Percentiles rank a stretch among this genome's conserved stretches.
These are phyloP conservation scores for Bryconaethiops microstoma DNA, from an alignment of 2,797 vertebrate species.

Conservation along the genomic window DNA sequence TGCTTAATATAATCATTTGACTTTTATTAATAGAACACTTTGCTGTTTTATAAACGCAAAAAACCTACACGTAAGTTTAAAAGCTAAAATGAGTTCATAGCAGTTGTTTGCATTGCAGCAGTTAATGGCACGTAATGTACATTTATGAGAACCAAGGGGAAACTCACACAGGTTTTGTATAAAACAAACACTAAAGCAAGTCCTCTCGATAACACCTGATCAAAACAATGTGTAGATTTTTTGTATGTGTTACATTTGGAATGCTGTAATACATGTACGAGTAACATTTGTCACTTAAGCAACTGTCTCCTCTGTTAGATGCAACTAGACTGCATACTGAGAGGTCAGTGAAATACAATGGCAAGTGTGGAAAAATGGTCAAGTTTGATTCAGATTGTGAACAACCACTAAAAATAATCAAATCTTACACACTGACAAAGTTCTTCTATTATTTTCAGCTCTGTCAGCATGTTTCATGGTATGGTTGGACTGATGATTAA, in stretches of 20 bases:
- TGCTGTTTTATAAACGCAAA: no score
- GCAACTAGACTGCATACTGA: background rate
- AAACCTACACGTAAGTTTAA: no score
- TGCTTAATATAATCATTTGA: no score
- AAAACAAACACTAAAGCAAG: background rate
- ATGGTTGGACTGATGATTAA: conserved; percentile 36
- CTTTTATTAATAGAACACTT: no score
- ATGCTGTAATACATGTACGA: background rate
- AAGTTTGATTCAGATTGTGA: background rate
- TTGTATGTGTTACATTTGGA: background rate
- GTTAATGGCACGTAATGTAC: background rate
- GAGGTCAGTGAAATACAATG: no score
- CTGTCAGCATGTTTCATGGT: background rate
- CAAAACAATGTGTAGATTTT: background rate
- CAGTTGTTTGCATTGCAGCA: no score
- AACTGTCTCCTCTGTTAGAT: background rate
- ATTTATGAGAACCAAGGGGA: background rate
- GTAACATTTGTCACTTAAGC: background rate
- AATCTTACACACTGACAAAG: background rate
- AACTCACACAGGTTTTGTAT: background rate
- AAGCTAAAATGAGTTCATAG: background rate
- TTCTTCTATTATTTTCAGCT: background rate
- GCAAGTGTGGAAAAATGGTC: no score
- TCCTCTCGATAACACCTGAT: background rate
- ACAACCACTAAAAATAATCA: background rate